Evolutionary conservation across 2,888 invertebrate species (phyloP), one percentile per base, ranked within the genome.

Genomic region (Acanthopleura granulata): DNA sequence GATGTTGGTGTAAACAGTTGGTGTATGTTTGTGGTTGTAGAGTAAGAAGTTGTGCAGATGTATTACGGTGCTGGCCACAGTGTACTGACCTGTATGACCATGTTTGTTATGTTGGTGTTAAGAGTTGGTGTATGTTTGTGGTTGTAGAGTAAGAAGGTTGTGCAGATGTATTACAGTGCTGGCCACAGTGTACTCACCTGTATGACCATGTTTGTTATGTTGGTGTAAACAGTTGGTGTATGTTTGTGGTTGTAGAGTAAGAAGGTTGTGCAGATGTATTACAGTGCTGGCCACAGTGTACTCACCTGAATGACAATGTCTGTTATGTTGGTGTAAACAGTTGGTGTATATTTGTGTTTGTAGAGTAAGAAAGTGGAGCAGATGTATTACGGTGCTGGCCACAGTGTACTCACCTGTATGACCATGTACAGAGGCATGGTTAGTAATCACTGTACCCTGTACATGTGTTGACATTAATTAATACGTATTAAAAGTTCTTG

Each of bases 31-130:
- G n/a, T n/a, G n/a, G 14, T 51, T 51, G 14, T 18, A 51, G 51
- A 51, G 14, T 18, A 51, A 51, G 14, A 51, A 51, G 14, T 51
- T 14, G 18, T 15, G 51, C 62, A 62, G 25, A 22, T 62, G 15
- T 62, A n/a, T 62, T 62, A 62, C 25, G 62, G 62, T 12, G 62
- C 62, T 15, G 25, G 25, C n/a, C 12, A 62, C n/a, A 62, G 62
- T 62, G 25, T 15, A 18, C n/a, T 62, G 11, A 62, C 62, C 25
- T 62, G n/a, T 22, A 62, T 62, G 12, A 12, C 25, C 22, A n/a
- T 62, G 12, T 15, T n/a, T n/a, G n/a, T n/a, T n/a, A n/a, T n/a
- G n/a, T n/a, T n/a, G n/a, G n/a, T n/a, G n/a, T n/a, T n/a, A n/a
- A n/a, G n/a, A n/a, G n/a, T n/a, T n/a, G n/a, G n/a, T n/a, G n/a